These are phyloP conservation scores for Okapia johnstoni DNA, from an alignment of 2,113 vertebrate species.

Conservation along the genomic window DNA sequence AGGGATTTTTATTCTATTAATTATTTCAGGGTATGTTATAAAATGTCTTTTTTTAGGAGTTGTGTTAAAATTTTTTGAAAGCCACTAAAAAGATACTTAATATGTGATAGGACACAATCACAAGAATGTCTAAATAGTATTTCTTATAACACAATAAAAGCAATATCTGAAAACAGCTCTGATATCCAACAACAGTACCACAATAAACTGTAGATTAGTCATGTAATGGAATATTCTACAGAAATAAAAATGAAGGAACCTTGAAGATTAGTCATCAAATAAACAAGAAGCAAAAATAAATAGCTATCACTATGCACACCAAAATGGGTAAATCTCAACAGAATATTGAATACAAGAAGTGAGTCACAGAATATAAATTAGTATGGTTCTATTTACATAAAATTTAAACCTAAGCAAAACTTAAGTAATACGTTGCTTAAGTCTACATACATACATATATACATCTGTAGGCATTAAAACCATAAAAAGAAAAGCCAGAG, in stretches of 20 bases:
- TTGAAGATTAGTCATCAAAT: neutral
- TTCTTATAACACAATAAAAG: neutral
- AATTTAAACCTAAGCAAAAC: neutral
- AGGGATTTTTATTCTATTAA: neutral
- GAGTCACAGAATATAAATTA: neutral
- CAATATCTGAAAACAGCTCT: neutral
- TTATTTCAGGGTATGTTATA: neutral
- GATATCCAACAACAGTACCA: neutral
- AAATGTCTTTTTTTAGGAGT: conserved; percentile 2
- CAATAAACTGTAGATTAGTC: neutral
- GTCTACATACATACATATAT: neutral
- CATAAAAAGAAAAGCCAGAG: neutral
- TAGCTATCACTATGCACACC: neutral
- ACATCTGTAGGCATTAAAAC: neutral
- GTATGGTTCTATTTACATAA: neutral
- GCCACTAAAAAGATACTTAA: neutral
- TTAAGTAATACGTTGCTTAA: neutral
- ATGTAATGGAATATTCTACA: neutral
- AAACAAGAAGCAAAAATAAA: neutral
- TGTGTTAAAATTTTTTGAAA: neutral
- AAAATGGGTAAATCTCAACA: neutral
- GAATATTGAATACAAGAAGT: neutral
- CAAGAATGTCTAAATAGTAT: neutral
- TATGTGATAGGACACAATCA: neutral
- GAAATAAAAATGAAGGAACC: neutral